Conservation (phyloP, 2,113 vertebrate species). For the Indicator indicator region DNA sequence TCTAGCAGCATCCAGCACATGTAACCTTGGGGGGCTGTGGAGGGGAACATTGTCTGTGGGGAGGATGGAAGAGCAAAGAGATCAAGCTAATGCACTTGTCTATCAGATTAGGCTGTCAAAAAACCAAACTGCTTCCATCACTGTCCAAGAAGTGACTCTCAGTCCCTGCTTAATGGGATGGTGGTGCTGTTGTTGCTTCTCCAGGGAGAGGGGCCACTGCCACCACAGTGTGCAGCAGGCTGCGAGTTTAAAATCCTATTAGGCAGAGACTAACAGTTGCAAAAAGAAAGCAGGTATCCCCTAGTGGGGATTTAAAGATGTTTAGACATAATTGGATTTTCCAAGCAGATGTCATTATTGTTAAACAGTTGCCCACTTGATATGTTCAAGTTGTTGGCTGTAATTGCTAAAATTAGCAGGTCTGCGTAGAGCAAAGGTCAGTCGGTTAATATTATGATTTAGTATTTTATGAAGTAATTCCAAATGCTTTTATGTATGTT, state of each 20-base stretch:
- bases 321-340: constrained; percentile 86
- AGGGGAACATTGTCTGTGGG: not conserved
- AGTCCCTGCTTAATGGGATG: constrained; percentile 56
- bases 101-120: constrained; percentile 69
- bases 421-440: constrained; percentile 87
- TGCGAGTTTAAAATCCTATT: constrained; percentile 87
- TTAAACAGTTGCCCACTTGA: constrained; percentile 86
- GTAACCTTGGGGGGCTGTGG: not conserved
- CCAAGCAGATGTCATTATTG: constrained; percentile 88
- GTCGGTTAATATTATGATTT: constrained; percentile 79
- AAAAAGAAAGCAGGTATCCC: constrained; percentile 87
- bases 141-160: constrained; percentile 42
- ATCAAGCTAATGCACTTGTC: constrained; percentile 41
- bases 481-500: constrained; percentile 68
- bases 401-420: constrained; percentile 91
- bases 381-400: constrained; percentile 85
- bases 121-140: constrained; percentile 69
- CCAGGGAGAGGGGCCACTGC: constrained; percentile 58
- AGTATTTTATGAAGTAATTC: constrained; percentile 81
- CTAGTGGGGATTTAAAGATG: constrained; percentile 84
- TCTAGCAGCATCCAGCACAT: not conserved
- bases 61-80: not conserved
- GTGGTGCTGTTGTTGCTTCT: constrained; percentile 49
- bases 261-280: constrained; percentile 86
- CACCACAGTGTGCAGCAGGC: constrained; percentile 59